Base-by-base conservation (phyloP, 2,888 invertebrate species). In the Melanostoma scalare region DNA sequence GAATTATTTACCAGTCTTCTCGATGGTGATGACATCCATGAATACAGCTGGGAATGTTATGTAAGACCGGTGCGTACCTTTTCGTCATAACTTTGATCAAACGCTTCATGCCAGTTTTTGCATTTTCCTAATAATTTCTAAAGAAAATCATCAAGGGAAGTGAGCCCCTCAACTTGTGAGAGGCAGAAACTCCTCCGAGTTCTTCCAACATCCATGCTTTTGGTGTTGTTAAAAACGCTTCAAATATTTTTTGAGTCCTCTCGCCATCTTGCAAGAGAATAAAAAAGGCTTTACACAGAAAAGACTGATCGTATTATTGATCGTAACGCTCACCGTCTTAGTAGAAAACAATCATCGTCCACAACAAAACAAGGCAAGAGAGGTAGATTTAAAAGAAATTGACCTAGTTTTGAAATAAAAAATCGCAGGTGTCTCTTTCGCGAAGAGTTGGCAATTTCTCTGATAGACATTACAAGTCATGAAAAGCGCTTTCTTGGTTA, bases 191-290 rank as follows among this genome's bases (percentile, higher is more conserved):
- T 90, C 99, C 99, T 86, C 98, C 98, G 89, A 99, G 93, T 93
- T 99, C 99, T 94, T 99, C 99, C 94, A 99, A 95, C 99, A 99
- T 99, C 99, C 99, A 99, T 96, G 99, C 97, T 93, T 98, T 99
- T 8, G 99, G 99, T 80, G 99, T 99, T 92, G 97, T 96, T 90
- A 99, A 94, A 92, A 20, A 20, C 99, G 98, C 95, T 99, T 99
- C 94, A 99, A 94, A 93, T 99, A 99, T 94, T 99, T 99, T 93
- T 98, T 99, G 56, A 98, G 99, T 92, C 99, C 99, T 92, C 99
- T 90, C 90, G 91, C 91, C 91, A 91, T 92, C 89, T 91, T 91
- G 89, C 88, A 89, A 89, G 89, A 89, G 89, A 88, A 88, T 88
- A 87, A 88, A 89, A 89, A 88, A 90, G 88, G 88, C 20, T 20